phyloP scores from a whole-genome alignment of 2,113 vertebrate species.

The Cyanocitta stelleri region DNA sequence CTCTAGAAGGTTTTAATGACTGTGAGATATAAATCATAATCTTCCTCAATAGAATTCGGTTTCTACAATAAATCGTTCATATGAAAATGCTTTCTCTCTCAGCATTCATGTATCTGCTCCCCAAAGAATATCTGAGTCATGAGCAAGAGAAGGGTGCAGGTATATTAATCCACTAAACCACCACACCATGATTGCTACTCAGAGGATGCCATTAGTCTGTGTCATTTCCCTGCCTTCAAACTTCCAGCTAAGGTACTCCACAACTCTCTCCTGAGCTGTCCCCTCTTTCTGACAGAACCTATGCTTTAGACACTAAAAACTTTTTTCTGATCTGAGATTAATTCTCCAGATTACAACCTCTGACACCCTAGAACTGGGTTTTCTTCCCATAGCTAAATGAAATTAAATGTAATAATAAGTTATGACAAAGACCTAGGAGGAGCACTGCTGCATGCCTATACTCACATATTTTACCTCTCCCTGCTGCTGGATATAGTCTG shows the following conservation, averaged over 20 bases:
- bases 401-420: not conserved
- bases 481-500: not conserved
- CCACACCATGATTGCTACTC: not conserved
- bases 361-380: not conserved
- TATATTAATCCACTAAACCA: not conserved
- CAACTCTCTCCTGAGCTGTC: not conserved
- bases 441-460: not conserved
- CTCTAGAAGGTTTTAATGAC: not conserved
- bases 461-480: not conserved
- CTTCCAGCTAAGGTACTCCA: not conserved
- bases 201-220: not conserved
- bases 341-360: not conserved
- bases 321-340: not conserved
- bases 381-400: not conserved
- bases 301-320: not conserved
- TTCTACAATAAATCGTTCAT: not conserved
- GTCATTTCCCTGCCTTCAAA: not conserved
- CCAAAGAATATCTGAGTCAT: not conserved
- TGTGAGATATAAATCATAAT: not conserved
- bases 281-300: not conserved
- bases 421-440: not conserved
- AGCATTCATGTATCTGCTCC: not conserved
- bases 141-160: not conserved
- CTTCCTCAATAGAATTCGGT: not conserved
- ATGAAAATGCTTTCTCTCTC: not conserved